Base-by-base conservation (phyloP, 1,140 invertebrate species). In the Ectropis grisescens region DNA sequence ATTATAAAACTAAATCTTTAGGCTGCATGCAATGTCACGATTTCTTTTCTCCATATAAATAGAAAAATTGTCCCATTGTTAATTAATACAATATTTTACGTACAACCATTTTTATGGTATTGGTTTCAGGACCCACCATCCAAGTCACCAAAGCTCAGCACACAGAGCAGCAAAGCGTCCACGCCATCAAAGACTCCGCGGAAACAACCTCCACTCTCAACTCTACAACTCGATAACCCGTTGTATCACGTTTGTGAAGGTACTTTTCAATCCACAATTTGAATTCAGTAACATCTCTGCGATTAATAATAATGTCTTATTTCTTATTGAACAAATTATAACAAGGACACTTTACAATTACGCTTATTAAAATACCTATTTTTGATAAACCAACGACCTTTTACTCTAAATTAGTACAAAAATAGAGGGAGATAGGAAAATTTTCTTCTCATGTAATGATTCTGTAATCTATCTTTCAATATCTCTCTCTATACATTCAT, bases 221-320 rank as follows among this genome's bases (percentile, higher is more conserved):
- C 86, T 0, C 70, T 83, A 12, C 87, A 88, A 23, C 84, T 92
- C 16, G 91, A 92, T 58, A 93, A 93, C 78, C 89, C 90, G 0
- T 70, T 93, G 0, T 92, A 92, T 48, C 91, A 93, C 65, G 88
- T 92, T n/a, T 91, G 91, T 56, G 91, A 92, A 78, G 89, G 86
- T 49, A 61, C 43, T 26, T 19, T 19, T 19, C 3, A 19, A 19
- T n/a, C n/a, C n/a, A n/a, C n/a, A n/a, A n/a, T n/a, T n/a, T n/a
- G n/a, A n/a, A n/a, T n/a, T n/a, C n/a, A n/a, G n/a, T n/a, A n/a
- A n/a, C n/a, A n/a, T n/a, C n/a, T n/a, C n/a, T n/a, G n/a, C n/a
- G n/a, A n/a, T n/a, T n/a, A n/a, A 25, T 6, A 19, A 12, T 27
- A 16, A 11, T 26, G 12, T 29, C 24, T 42, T 11, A 29, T 24